Evolutionary conservation across 2,113 vertebrate genomes (phyloP).

Genomic region (Misgurnus mizolepis): DNA sequence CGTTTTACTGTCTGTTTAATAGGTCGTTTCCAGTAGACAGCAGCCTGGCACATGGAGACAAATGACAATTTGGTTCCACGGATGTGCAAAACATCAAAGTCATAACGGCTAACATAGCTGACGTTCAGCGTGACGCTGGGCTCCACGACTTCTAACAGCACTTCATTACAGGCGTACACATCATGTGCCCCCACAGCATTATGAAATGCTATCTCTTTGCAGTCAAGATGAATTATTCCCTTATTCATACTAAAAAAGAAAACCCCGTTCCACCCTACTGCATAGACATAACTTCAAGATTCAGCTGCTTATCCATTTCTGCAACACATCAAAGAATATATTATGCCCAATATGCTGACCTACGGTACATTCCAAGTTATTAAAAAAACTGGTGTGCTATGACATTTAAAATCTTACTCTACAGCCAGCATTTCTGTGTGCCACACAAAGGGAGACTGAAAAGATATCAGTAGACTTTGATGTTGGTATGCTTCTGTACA

Average conservation of each 20-base stretch:
- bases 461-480: no score
- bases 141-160: not conserved
- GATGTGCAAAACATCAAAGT: conserved; percentile 36
- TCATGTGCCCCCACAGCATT: conserved; percentile 7
- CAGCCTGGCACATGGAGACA: conserved; percentile 41
- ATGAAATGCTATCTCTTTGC: conserved; percentile 5
- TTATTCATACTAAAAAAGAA: conserved; percentile 15
- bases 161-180: conserved; percentile 31
- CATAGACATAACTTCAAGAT: not conserved
- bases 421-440: no score
- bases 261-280: not conserved
- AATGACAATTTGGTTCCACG: conserved; percentile 50
- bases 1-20: not conserved
- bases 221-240: conserved; percentile 39
- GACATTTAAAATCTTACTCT: no score
- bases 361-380: not conserved
- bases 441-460: no score
- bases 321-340: not conserved
- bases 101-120: conserved; percentile 55
- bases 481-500: no score
- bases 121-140: conserved; percentile 39
- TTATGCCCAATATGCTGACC: not conserved
- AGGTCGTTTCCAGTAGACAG: conserved; percentile 40
- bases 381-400: not conserved
- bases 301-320: not conserved